Percentiles rank a stretch among this genome's conserved stretches.
Evolutionary conservation across 2,797 vertebrate species (phyloP).

Genomic region (Lepilemur ruficaudatus): DNA sequence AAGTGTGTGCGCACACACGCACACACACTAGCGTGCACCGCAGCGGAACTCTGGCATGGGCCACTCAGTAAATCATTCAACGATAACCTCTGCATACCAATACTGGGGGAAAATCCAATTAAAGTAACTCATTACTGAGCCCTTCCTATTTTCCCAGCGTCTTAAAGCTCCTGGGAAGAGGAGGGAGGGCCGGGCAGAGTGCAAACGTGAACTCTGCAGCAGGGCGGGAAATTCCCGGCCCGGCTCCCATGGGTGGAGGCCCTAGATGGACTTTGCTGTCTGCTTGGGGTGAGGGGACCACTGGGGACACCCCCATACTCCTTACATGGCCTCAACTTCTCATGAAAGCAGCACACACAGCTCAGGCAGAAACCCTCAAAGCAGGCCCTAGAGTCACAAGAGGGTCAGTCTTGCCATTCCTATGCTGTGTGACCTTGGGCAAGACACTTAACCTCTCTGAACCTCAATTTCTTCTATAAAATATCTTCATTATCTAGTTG

Average conservation of each 20-base stretch:
- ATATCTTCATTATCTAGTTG: not conserved
- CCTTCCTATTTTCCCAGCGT: slow-evolving; percentile 63
- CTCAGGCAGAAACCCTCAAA: not conserved
- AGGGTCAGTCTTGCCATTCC: not conserved
- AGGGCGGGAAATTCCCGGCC: not conserved
- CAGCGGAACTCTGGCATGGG: slow-evolving; percentile 62
- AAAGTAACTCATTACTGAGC: slow-evolving; percentile 68
- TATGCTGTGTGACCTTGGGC: not conserved
- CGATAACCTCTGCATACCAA: slow-evolving; percentile 73
- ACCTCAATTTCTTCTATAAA: not conserved
- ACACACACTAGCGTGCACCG: not conserved
- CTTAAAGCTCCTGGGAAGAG: slow-evolving; percentile 58
- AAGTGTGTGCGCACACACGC: fast-evolving
- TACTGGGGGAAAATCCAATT: slow-evolving; percentile 48
- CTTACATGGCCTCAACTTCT: not conserved
- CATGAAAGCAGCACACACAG: not conserved
- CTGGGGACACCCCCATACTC: not conserved
- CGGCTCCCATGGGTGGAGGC: not conserved
- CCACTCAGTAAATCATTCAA: slow-evolving; percentile 66
- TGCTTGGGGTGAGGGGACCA: not conserved
- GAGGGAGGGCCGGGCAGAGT: not conserved
- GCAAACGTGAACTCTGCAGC: not conserved
- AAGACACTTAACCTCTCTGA: not conserved
- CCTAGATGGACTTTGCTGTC: not conserved
- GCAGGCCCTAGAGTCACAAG: not conserved